Evolutionary conservation across 1,140 invertebrate genomes (phyloP), one percentile per base, ranked within the genome.

Genomic region (Phortica variegata): DNA sequence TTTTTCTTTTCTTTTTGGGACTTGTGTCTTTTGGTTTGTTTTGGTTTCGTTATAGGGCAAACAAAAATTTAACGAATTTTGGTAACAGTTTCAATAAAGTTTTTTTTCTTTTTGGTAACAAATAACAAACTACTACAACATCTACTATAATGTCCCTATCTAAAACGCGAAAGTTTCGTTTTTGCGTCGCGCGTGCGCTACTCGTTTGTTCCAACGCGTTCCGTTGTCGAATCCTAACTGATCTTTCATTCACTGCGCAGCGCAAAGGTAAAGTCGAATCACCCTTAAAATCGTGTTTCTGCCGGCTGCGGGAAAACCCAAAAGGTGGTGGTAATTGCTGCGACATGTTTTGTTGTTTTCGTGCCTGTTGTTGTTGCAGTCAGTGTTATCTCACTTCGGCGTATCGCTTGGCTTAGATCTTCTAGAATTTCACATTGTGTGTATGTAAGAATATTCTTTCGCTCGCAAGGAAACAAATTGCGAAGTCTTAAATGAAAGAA

Each of bases 171-270:
- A 31, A 7, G 7, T 31, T 31, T 31, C 29, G 29, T 31, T 31
- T 31, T n/a, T 31, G 7, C 7, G n/a, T 63, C 52, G 58, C 51
- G 60, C 45, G 58, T 61, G 47, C 21, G 31, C 52, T 52, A 59
- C 59, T 62, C 59, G 59, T 43, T 52, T 61, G 65, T 58, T 63
- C 69, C 70, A 73, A 59, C 56, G 52, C 69, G 69, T 66, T 73
- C 40, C 54, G 60, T 49, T 63, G 69, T 63, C 60, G 54, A 73
- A 66, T 63, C 69, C 65, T 73, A 70, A 73, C 70, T 73, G 56
- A 73, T 52, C 34, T 57, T 32, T 42, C 37, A 48, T 26, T 39
- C 48, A 40, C 15, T 37, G 46, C 31, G 40, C 13, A 45, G 49
- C 57, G 21, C 63, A 42, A 15, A 66, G 21, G 60, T 47, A 63